Conservation (phyloP, 2,113 vertebrate genomes). For the Zingel zingel region DNA sequence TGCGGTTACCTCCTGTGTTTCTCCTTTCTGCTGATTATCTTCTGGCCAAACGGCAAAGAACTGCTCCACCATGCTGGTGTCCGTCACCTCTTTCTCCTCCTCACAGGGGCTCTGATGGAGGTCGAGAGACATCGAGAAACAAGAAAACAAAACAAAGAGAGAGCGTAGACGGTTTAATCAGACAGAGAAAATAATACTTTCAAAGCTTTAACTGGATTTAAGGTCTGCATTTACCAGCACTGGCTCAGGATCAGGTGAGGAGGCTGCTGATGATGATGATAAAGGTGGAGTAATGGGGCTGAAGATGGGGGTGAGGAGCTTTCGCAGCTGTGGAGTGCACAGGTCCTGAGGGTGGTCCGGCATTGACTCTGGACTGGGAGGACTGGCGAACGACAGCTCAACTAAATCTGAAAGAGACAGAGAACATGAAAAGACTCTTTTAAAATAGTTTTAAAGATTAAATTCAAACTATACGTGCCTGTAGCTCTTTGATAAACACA, state of each 20-base stretch:
- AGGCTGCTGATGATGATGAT: constrained; percentile 1
- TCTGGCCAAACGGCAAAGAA: constrained; percentile 76
- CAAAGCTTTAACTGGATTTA: fast-evolving
- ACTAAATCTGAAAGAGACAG: constrained; percentile 54
- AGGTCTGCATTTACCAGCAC: constrained; percentile 38
- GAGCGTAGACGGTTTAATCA: fast-evolving
- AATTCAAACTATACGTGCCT: background rate
- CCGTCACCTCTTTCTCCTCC: constrained; percentile 51
- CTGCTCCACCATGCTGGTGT: constrained; percentile 79
- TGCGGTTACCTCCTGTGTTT: constrained; percentile 54
- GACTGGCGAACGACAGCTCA: constrained; percentile 81
- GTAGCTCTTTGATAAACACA: background rate
- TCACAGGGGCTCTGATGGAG: constrained; percentile 49
- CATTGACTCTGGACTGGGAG: constrained; percentile 34
- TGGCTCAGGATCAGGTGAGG: constrained; percentile 3
- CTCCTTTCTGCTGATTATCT: constrained; percentile 51
- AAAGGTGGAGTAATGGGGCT: constrained; percentile 55
- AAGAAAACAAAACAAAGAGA: no score
- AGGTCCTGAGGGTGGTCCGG: constrained; percentile 86
- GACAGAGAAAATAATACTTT: background rate
- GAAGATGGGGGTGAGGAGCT: constrained; percentile 89
- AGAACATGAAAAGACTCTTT: background rate
- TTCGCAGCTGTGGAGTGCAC: constrained; percentile 86
- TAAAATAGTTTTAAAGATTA: no score
- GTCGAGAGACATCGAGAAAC: background rate